These are phyloP conservation scores for Acrobasis repandana DNA, from an alignment of 2,888 invertebrate species.

Conservation along the genomic window DNA sequence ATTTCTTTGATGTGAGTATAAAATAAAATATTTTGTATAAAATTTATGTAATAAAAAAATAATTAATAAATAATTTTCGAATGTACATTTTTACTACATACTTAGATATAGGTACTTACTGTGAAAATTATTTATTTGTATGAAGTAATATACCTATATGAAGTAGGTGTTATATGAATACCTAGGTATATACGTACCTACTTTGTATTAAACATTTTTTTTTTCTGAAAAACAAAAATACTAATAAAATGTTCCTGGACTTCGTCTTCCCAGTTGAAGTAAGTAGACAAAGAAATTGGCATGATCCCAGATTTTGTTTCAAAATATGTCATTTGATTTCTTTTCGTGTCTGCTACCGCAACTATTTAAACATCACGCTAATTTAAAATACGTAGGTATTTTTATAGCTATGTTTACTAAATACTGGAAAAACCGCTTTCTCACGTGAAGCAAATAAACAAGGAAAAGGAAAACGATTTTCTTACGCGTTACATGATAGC, in stretches of 20 bases:
- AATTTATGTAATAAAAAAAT: neutral
- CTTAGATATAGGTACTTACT: neutral
- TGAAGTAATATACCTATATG: neutral
- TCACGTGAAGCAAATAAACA: neutral
- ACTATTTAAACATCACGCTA: too few relatives aligned
- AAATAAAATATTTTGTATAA: constrained; percentile 13
- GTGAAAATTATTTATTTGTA: neutral
- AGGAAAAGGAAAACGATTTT: constrained; percentile 16
- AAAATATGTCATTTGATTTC: constrained; percentile 10
- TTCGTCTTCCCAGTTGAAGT: neutral
- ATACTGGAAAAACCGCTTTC: constrained; percentile 10
- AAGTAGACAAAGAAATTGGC: constrained; percentile 38
- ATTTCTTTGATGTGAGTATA: constrained; percentile 55
- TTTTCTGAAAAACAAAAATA: neutral
- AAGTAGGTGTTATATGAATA: too few relatives aligned
- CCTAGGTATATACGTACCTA: too few relatives aligned
- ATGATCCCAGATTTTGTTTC: constrained; percentile 33
- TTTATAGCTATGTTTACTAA: neutral
- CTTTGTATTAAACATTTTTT: too few relatives aligned
- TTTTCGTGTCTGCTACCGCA: neutral
- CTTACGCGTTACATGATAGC: constrained; percentile 10
- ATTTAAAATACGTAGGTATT: neutral
- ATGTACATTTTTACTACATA: neutral
- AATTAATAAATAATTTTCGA: neutral
- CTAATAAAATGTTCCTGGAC: neutral